Evolutionary conservation across 2,797 vertebrate genomes (phyloP).

Genomic region (Taeniopygia guttata): DNA sequence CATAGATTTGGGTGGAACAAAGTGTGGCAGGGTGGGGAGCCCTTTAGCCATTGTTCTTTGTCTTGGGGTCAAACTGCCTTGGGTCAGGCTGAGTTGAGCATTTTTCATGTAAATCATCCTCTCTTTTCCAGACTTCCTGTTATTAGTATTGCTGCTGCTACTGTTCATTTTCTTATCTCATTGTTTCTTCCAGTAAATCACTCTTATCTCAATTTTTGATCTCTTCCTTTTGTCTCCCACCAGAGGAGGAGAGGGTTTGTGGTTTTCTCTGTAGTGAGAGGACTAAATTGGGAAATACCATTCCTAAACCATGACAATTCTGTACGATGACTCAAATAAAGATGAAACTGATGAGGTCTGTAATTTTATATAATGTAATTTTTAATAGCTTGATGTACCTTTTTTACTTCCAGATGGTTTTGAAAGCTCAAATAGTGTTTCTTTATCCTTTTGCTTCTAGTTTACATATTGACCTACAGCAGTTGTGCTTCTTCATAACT

Average conservation of each 20-base stretch:
- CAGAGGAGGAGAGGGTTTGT: background rate
- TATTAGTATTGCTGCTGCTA: background rate
- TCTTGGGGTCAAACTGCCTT: background rate
- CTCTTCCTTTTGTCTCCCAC: background rate
- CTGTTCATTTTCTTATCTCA: background rate
- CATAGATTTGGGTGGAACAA: rapidly evolving
- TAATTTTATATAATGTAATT: background rate
- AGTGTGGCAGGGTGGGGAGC: background rate
- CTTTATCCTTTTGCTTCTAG: background rate
- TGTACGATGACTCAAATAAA: rapidly evolving
- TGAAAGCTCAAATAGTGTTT: background rate
- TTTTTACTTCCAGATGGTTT: background rate
- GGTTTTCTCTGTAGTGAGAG: background rate
- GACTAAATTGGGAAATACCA: background rate
- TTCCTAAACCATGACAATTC: background rate
- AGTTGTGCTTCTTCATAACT: background rate
- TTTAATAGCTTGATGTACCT: background rate
- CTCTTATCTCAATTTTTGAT: background rate
- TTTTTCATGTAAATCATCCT: background rate
- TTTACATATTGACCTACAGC: background rate
- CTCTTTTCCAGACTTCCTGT: background rate
- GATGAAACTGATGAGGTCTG: background rate
- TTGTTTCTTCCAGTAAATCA: background rate
- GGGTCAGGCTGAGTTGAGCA: background rate
- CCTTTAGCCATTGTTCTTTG: background rate